Percentiles rank a stretch among this genome's conserved stretches.
phyloP scores from a whole-genome alignment of 2,888 invertebrate genomes.

The Ectemnius lituratus region DNA sequence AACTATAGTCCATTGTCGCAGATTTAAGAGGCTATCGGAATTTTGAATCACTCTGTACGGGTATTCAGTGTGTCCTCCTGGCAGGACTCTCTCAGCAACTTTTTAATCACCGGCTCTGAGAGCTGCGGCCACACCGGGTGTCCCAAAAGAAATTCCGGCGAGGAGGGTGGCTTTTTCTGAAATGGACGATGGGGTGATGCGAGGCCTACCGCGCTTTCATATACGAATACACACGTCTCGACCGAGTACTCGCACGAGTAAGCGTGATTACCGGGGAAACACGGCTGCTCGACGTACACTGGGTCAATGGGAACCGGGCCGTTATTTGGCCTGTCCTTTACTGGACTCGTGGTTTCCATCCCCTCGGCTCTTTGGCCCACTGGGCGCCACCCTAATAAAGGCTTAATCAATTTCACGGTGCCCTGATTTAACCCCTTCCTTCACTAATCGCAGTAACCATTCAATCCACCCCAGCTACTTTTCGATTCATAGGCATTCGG shows the following conservation, averaged over 20 bases:
- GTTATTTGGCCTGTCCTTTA: slow-evolving; percentile 6
- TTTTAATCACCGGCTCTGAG: slow-evolving; percentile 68
- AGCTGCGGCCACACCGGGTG: slow-evolving; percentile 42
- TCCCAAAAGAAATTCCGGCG: slow-evolving; percentile 35
- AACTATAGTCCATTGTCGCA: too few species aligned
- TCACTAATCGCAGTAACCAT: background rate
- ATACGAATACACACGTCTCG: too few species aligned
- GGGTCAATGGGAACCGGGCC: slow-evolving; percentile 35
- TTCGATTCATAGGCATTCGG: too few species aligned
- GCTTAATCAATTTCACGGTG: too few species aligned
- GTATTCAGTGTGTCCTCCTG: slow-evolving; percentile 37
- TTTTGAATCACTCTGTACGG: slow-evolving; percentile 22
- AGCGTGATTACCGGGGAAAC: slow-evolving; percentile 17
- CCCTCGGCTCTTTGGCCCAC: too few species aligned
- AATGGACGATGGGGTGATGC: background rate
- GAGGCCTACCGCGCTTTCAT: slow-evolving; percentile 26
- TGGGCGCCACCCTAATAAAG: too few species aligned
- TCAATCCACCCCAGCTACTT: background rate
- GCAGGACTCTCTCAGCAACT: slow-evolving; percentile 65
- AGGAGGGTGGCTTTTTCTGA: slow-evolving; percentile 1
- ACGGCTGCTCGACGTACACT: slow-evolving; percentile 18
- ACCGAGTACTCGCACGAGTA: slow-evolving; percentile 22
- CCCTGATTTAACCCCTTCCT: too few species aligned
- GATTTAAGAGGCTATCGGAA: too few species aligned
- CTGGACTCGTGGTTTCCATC: slow-evolving; percentile 15